Conservation (phyloP, 2,888 invertebrate species). For the Lepeophtheirus nordmannii region DNA sequence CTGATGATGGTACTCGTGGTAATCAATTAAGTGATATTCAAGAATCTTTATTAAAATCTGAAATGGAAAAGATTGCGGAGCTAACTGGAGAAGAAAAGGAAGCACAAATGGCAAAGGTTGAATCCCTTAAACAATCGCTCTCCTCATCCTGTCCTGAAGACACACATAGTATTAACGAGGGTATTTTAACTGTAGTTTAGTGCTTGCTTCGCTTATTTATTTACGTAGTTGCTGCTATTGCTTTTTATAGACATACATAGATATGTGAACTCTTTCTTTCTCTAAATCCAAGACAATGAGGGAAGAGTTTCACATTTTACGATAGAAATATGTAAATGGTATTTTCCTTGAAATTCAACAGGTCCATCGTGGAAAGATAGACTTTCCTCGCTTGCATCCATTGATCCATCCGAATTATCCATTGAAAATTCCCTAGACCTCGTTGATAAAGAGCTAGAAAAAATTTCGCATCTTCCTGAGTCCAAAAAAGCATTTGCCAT, state of each 20-base stretch:
- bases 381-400: not conserved
- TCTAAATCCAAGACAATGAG: too few relatives aligned
- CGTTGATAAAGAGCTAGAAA: not conserved
- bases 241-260: too few relatives aligned
- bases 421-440: not conserved
- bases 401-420: constrained; percentile 2
- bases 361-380: constrained; percentile 5
- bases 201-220: too few relatives aligned
- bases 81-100: not conserved
- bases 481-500: not conserved
- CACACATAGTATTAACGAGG: too few relatives aligned
- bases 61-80: not conserved
- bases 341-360: not conserved
- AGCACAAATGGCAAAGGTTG: not conserved
- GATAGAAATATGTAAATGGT: too few relatives aligned
- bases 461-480: not conserved
- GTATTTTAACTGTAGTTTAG: too few relatives aligned
- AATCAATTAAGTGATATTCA: not conserved
- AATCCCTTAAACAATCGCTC: not conserved
- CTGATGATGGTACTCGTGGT: too few relatives aligned
- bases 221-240: too few relatives aligned
- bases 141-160: too few relatives aligned
- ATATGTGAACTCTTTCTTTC: too few relatives aligned
- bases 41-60: not conserved
- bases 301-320: too few relatives aligned